Conservation (phyloP, 2,797 vertebrate species). For the Amazonetta brasiliensis region DNA sequence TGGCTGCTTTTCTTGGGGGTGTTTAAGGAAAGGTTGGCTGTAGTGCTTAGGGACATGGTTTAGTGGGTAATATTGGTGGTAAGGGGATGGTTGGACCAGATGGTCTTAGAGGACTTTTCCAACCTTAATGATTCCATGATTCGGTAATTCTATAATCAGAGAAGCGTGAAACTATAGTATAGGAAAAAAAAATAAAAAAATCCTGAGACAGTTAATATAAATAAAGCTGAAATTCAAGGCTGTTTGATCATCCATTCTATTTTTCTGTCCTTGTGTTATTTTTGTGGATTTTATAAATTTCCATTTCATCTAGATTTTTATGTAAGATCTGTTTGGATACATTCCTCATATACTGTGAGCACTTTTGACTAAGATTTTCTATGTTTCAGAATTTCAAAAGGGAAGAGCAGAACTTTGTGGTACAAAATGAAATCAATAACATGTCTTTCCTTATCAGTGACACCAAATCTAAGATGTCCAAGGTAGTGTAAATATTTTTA, state of each 20-base stretch:
- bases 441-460: constrained; percentile 98
- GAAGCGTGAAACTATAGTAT: not conserved
- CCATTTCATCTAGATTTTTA: not conserved
- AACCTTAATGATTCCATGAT: no score
- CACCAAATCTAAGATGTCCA: constrained; percentile 97
- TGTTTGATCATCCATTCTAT: not conserved
- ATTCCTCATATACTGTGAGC: not conserved
- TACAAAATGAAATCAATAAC: constrained; percentile 98
- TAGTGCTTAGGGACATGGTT: no score
- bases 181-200: not conserved
- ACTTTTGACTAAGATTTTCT: constrained; percentile 26
- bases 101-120: no score
- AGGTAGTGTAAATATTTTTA: constrained; percentile 79
- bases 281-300: not conserved
- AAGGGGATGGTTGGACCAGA: no score
- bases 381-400: constrained; percentile 93
- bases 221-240: not conserved
- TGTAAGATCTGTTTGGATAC: not conserved
- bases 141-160: not conserved
- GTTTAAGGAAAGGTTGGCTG: no score
- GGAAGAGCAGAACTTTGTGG: constrained; percentile 97
- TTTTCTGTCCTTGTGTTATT: not conserved
- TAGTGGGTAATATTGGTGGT: no score
- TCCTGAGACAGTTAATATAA: not conserved
- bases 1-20: not conserved